Conservation (phyloP, 2,797 vertebrate genomes). For the Monodelphis domestica region DNA sequence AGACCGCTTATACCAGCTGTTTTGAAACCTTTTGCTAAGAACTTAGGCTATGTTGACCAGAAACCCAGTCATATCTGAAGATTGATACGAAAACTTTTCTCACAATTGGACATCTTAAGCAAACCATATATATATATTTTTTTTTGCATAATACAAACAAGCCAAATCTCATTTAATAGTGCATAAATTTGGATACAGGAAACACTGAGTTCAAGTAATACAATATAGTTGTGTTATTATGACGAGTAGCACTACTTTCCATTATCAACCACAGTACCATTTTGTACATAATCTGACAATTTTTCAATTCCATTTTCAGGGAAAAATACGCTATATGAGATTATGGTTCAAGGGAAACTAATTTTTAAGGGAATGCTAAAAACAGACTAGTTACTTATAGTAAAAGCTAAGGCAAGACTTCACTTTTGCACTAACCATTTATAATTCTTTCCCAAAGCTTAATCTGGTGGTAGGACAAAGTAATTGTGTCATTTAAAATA, state of each 20-base stretch:
- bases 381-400: slow-evolving; percentile 5
- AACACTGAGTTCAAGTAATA: neutral
- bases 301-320: neutral
- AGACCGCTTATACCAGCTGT: no score
- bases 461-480: neutral
- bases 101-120: no score
- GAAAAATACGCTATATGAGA: neutral
- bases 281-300: neutral
- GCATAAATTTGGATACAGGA: neutral
- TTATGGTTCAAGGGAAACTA: slow-evolving; percentile 1
- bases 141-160: slow-evolving; percentile 23
- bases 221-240: neutral
- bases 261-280: neutral
- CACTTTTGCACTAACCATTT: slow-evolving; percentile 9
- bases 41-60: no score
- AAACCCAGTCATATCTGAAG: no score
- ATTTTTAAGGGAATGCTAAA: slow-evolving; percentile 18
- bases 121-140: no score
- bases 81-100: no score
- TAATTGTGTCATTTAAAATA: slow-evolving; percentile 25
- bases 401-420: neutral
- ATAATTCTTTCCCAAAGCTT: neutral
- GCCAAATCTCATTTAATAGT: neutral
- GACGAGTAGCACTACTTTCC: neutral
- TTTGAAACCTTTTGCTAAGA: no score